Evolutionary conservation across 2,888 invertebrate species (phyloP), one percentile per base, ranked within the genome.

Genomic region (Drosophila stalkeri): DNA sequence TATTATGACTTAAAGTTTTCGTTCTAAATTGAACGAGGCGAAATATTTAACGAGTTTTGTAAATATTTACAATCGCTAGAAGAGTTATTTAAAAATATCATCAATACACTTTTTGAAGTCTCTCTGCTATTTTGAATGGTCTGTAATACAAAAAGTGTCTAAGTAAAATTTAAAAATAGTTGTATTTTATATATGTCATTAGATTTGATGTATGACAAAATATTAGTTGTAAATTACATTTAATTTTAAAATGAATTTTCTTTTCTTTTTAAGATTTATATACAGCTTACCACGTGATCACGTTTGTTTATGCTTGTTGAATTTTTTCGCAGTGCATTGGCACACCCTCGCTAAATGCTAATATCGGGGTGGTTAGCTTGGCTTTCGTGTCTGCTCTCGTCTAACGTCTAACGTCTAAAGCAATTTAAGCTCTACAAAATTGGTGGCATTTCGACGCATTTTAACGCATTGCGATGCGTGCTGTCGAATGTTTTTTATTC

Each of bases 391-490:
- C 39, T 9, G n/a, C 27, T 37, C 41, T 41, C 60, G 20, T 12
- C 49, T 18, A 57, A 49, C 27, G 64, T 76, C 73, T 87, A 90
- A 83, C 81, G 37, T 27, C 27, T 27, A 27, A 27, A 27, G 80
- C 83, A 87, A 88, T 90, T 87, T 86, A 77, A 85, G 67, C 77
- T 64, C 70, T 61, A 64, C 77, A 70, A 73, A 82, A 86, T 86
- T 88, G 86, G 81, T 76, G 81, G 80, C 77, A 88, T 81, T 87
- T 88, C 81, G 78, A 76, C 89, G 85, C 82, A 75, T 78, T 87
- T 88, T 80, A 80, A 77, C 89, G 85, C 82, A 75, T 78, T 87
- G 68, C 64, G 74, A 61, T 75, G 82, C 74, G 72, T 77, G 74
- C 77, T 49, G 60, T 68, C 47, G 61, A 66, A 61, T 64, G 51